phyloP scores from a whole-genome alignment of 30 jellyfish, hydroid and myxozoan species.

The Rhopilema esculentum region DNA sequence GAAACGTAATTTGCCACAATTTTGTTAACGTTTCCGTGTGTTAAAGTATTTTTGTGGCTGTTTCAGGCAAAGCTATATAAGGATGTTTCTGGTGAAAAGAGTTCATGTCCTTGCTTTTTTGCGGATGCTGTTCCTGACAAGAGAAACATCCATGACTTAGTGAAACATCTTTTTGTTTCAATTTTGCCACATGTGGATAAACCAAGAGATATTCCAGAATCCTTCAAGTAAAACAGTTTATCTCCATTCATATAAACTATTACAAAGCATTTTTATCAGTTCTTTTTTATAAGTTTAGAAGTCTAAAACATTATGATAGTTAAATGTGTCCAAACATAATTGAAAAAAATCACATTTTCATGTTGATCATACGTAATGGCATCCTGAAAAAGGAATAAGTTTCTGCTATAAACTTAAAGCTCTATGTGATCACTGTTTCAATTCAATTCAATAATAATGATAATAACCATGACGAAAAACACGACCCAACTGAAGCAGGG shows the following conservation, averaged over 20 bases:
- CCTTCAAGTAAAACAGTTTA: conserved; percentile 5
- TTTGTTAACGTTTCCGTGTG: not conserved
- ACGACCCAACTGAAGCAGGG: too few relatives aligned
- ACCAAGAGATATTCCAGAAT: conserved; percentile 31
- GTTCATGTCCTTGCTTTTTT: conserved; percentile 28
- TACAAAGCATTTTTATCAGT: too few relatives aligned
- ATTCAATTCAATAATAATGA: too few relatives aligned
- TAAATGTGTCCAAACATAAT: too few relatives aligned
- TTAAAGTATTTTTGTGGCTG: not conserved
- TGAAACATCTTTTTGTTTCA: conserved; percentile 40
- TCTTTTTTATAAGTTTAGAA: not conserved
- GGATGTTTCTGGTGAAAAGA: conserved; percentile 14
- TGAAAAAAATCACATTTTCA: too few relatives aligned
- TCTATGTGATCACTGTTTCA: too few relatives aligned
- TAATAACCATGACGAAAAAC: too few relatives aligned
- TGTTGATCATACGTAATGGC: too few relatives aligned
- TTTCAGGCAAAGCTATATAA: conserved; percentile 51
- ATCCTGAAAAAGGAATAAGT: too few relatives aligned
- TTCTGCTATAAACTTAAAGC: too few relatives aligned
- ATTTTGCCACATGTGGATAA: conserved; percentile 3
- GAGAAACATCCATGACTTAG: conserved; percentile 55
- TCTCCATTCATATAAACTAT: too few relatives aligned
- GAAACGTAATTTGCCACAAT: not conserved
- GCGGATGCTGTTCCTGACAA: conserved; percentile 65
- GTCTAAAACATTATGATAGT: too few relatives aligned